These are phyloP conservation scores for Bufo bufo DNA, from an alignment of 2,113 vertebrate species.

Conservation along the genomic window DNA sequence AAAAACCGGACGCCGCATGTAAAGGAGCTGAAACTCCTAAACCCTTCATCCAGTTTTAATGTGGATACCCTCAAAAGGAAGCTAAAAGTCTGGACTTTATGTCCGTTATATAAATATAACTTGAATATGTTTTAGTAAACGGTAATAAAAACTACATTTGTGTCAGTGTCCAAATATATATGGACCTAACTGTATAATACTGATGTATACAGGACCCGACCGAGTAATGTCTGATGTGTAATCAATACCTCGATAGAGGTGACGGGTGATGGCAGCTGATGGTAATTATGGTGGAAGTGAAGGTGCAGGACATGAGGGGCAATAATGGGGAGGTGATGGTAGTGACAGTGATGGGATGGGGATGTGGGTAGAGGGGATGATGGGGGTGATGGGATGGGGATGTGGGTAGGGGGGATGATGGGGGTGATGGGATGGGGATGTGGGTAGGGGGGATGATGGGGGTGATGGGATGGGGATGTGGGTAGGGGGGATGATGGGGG, in stretches of 20 bases:
- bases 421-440: background rate
- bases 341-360: background rate
- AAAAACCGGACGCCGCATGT: too few relatives aligned
- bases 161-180: too few relatives aligned
- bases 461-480: background rate
- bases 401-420: background rate
- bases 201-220: background rate
- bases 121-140: too few relatives aligned
- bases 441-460: background rate
- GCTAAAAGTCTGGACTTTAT: too few relatives aligned
- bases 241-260: background rate
- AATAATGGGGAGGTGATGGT: too few relatives aligned
- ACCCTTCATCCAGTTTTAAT: too few relatives aligned
- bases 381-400: background rate
- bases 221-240: background rate
- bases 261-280: background rate
- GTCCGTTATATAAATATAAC: too few relatives aligned
- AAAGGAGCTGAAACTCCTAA: too few relatives aligned
- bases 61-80: too few relatives aligned
- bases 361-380: background rate
- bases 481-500: background rate
- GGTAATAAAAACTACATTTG: too few relatives aligned
- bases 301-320: background rate
- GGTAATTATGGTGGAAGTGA: background rate
- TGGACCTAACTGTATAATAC: too few relatives aligned